Evolutionary conservation across 2,888 invertebrate genomes (phyloP).

Genomic region (Diplolepis rosae): DNA sequence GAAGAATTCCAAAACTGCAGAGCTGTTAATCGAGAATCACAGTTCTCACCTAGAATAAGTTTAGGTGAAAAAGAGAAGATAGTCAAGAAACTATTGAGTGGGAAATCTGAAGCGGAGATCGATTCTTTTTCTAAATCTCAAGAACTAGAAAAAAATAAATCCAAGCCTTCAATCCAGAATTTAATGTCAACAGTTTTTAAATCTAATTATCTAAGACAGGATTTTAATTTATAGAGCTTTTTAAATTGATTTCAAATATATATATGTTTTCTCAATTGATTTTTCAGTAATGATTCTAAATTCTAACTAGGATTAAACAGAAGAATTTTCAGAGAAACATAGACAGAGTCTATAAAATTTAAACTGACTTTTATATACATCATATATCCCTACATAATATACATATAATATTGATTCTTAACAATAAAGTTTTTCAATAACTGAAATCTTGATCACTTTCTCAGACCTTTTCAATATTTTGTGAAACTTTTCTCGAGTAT

Average conservation of each 20-base stretch:
- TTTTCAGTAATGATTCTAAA: too few relatives aligned
- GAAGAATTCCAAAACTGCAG: neutral
- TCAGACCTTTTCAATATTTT: neutral
- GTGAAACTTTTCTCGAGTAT: neutral
- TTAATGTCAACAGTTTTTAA: constrained; percentile 50
- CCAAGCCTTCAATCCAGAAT: neutral
- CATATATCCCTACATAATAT: constrained; percentile 2
- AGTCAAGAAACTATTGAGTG: neutral
- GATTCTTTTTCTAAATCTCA: neutral
- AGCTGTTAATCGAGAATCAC: neutral
- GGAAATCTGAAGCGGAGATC: neutral
- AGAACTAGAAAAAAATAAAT: neutral
- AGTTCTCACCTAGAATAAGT: neutral
- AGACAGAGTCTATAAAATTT: neutral
- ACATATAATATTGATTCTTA: constrained; percentile 8
- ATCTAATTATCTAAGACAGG: constrained; percentile 57
- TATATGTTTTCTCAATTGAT: neutral
- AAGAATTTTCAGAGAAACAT: too few relatives aligned
- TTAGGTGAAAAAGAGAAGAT: constrained; percentile 6
- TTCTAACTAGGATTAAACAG: too few relatives aligned
- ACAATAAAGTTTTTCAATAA: constrained; percentile 13
- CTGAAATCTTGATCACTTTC: neutral
- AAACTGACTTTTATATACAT: constrained; percentile 4
- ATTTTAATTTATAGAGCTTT: constrained; percentile 27
- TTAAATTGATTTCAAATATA: neutral